Conservation (phyloP, 2,888 invertebrate species). For the Andricus quercusramuli region DNA sequence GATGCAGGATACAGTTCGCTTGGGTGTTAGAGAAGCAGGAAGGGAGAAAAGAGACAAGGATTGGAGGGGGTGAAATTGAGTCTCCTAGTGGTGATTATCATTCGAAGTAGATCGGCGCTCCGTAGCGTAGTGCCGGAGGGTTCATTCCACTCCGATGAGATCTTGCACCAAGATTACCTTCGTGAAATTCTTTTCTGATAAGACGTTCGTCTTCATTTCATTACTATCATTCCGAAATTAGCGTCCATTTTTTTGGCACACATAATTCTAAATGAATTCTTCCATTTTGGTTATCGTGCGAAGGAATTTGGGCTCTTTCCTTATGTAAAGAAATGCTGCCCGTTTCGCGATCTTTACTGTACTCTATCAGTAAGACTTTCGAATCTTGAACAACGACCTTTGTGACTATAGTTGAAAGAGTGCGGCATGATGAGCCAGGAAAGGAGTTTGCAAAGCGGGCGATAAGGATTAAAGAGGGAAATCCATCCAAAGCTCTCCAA, state of each 20-base stretch:
- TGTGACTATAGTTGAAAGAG: slow-evolving; percentile 55
- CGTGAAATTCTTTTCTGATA: slow-evolving; percentile 71
- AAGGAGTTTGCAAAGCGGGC: slow-evolving; percentile 52
- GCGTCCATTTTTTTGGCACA: too few species aligned
- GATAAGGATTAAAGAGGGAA: slow-evolving; percentile 67
- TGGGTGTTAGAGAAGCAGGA: slow-evolving; percentile 45
- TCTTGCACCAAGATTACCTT: slow-evolving; percentile 69
- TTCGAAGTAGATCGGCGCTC: slow-evolving; percentile 69
- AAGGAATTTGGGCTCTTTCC: neutral
- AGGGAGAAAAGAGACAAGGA: slow-evolving; percentile 34
- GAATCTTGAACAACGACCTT: slow-evolving; percentile 65
- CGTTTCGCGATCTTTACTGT: neutral
- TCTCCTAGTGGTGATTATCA: slow-evolving; percentile 75
- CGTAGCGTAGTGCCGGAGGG: slow-evolving; percentile 53
- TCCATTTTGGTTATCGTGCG: neutral
- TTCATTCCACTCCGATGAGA: slow-evolving; percentile 63
- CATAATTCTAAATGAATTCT: neutral
- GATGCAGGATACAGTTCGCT: slow-evolving; percentile 40
- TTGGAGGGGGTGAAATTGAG: slow-evolving; percentile 69
- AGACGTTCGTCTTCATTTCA: slow-evolving; percentile 44
- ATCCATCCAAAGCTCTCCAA: slow-evolving; percentile 76
- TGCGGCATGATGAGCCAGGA: slow-evolving; percentile 46
- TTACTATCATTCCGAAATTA: neutral
- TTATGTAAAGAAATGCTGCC: neutral
- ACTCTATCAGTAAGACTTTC: slow-evolving; percentile 1